Conservation (phyloP, 1,140 invertebrate species). For the Chironomus striatipennis region DNA sequence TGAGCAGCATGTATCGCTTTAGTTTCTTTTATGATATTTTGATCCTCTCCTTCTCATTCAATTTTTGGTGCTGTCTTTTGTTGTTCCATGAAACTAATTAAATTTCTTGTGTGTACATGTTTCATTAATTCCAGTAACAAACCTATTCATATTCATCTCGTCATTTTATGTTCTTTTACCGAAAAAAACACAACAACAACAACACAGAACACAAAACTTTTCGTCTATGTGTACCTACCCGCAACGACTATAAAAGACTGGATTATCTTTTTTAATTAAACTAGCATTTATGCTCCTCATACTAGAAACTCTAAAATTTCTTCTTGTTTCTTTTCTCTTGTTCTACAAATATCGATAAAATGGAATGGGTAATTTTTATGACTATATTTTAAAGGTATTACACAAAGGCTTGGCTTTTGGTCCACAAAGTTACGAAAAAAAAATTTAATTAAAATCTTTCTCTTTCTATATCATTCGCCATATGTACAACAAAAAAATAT, state of each 20-base stretch:
- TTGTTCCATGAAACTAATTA: slow-evolving; percentile 11
- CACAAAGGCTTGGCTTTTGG: background rate
- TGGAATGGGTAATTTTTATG: too few species aligned
- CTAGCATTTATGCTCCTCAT: background rate
- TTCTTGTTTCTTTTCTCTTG: slow-evolving; percentile 4
- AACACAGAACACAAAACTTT: background rate
- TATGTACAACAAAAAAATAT: background rate
- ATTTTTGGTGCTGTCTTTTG: too few species aligned
- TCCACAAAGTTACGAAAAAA: background rate
- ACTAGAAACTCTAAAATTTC: background rate
- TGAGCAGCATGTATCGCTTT: too few species aligned
- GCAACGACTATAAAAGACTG: background rate
- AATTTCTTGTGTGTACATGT: slow-evolving; percentile 19
- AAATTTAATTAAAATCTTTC: slow-evolving; percentile 6
- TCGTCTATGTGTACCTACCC: background rate
- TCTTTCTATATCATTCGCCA: background rate
- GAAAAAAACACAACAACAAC: background rate
- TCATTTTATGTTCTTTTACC: background rate
- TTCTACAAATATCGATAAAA: too few species aligned
- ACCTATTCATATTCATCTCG: slow-evolving; percentile 7
- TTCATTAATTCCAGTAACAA: slow-evolving; percentile 3
- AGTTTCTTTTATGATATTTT: background rate
- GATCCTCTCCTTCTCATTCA: background rate
- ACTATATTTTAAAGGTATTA: background rate
- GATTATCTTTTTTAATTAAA: slow-evolving; percentile 23